phyloP scores from a whole-genome alignment of 2,113 vertebrate species.

The Diphyllodes magnificus region DNA sequence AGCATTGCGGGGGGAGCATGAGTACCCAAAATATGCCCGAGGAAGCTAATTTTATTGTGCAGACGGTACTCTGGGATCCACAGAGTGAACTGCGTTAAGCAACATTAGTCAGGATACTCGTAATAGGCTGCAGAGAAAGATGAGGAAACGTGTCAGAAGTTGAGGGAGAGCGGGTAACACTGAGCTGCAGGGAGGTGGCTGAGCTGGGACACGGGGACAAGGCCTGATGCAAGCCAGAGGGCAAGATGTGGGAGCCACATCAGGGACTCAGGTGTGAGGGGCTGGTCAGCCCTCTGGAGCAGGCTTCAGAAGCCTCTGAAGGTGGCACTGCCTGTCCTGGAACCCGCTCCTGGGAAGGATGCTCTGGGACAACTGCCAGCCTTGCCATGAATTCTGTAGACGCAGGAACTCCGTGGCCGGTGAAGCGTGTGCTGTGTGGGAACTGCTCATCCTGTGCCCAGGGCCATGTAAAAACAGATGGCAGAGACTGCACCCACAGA shows the following conservation, averaged over 20 bases:
- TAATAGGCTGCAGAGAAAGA: conserved; percentile 29
- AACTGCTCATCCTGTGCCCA: conserved; percentile 63
- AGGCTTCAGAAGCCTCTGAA: conserved; percentile 18
- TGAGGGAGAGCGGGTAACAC: not conserved
- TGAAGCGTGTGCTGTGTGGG: conserved; percentile 45
- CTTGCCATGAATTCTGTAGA: conserved; percentile 65
- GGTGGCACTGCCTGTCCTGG: conserved; percentile 36
- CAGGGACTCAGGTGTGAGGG: not conserved
- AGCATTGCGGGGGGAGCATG: not conserved
- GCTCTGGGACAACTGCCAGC: conserved; percentile 53
- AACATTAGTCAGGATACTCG: conserved; percentile 48
- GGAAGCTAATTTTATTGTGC: conserved; percentile 39
- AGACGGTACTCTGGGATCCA: conserved; percentile 41
- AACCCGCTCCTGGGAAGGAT: conserved; percentile 33
- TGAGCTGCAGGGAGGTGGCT: not conserved
- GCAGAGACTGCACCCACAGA: conserved; percentile 44
- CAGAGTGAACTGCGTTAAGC: conserved; percentile 39
- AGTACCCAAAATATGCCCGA: not conserved
- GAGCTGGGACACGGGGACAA: not conserved
- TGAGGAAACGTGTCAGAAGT: not conserved
- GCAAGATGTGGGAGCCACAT: rapidly evolving
- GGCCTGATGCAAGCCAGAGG: not conserved
- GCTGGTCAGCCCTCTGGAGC: not conserved
- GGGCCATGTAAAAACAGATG: conserved; percentile 68
- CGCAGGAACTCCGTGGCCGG: conserved; percentile 59